Evolutionary conservation across 2,888 invertebrate species (phyloP), one percentile per base, ranked within the genome.

Genomic region (Oegoconia quadripuncta): DNA sequence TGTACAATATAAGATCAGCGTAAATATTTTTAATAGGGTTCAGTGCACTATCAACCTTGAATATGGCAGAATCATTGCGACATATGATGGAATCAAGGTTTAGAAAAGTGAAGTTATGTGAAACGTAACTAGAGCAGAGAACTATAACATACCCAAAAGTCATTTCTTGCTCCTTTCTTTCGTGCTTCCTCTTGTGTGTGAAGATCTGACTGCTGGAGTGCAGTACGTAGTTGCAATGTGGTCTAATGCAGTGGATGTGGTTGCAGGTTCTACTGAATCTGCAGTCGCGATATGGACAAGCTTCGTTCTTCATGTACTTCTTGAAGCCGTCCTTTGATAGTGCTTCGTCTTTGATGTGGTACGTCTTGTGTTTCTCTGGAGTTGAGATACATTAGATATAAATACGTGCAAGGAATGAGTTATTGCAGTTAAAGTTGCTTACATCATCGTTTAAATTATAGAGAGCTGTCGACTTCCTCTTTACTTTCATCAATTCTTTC

Each of bases 331-430:
- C 98, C 48, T 96, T 92, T 26, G 95, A 94, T 31, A 99, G 88
- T 50, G 98, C 97, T 70, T 97, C 97, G 82, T 99, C 98, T 81
- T 98, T 98, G 68, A 98, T 95, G 80, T 99, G 99, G 73, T 98
- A 98, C 2, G 97, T 95, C 80, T 98, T 99, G 89, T 99, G 99
- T 86, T 99, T 99, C 84, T 99, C 98, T 98, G 89, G n/a, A n/a
- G n/a, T n/a, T n/a, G n/a, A n/a, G n/a, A n/a, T n/a, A n/a, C n/a
- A n/a, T 12, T 83, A 83, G 42, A 26, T n/a, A n/a, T n/a, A n/a
- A n/a, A n/a, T n/a, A n/a, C n/a, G n/a, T n/a, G n/a, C n/a, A n/a
- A n/a, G n/a, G n/a, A n/a, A n/a, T n/a, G n/a, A n/a, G n/a, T n/a
- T n/a, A n/a, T n/a, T n/a, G n/a, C n/a, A n/a, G n/a, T n/a, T n/a